Evolutionary conservation across 2,113 vertebrate species (phyloP), one percentile per base, ranked within the genome.

Genomic region (Xyliphius kryptos): DNA sequence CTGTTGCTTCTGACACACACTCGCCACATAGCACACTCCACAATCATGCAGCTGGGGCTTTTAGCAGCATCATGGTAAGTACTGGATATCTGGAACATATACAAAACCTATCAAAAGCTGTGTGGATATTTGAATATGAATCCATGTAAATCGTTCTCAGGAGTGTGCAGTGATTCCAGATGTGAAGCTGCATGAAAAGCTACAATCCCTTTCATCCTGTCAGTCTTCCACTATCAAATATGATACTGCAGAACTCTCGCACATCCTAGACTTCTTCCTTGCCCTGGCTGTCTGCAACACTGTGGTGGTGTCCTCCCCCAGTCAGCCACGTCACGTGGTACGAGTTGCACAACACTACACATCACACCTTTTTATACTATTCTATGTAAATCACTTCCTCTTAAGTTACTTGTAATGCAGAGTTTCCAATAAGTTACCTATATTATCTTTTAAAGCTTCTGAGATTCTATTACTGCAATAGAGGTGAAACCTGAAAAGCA

Each of bases 271-370:
- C 72, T 98, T 98, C 78, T 95, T 98, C 70, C 84, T 97, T 26
- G 92, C 95, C 1, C 74, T 98, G 68, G 87, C 91, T 2, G 78
- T 94, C 65, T 98, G 95, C 67, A 98, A 98, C 74, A 97, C 88
- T 0, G 95, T 98, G 11, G 88, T 98, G 59, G 95, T 98, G 54
- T 97, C 93, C 61, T 85, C 81, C 0, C 84, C 91, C 12, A 83
- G 70, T 62, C 91, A 89, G 37, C 82, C 86, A 8, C 77, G 69
- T 44, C 86, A 91, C 17, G 79, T 84, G 90, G 92, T 95, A 84
- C 37, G 14, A 49, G 37, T 6, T 19, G 32, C 15, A 21, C 13
- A n/a, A 37, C 14, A 11, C 11, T 32, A n/a, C 6, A 1, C 6
- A 5, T 19, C 22, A n/a, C n/a, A n/a, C n/a, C n/a, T n/a, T n/a